Base-by-base conservation (phyloP, 2,888 invertebrate genomes). In the Thysanoteuthis rhombus region DNA sequence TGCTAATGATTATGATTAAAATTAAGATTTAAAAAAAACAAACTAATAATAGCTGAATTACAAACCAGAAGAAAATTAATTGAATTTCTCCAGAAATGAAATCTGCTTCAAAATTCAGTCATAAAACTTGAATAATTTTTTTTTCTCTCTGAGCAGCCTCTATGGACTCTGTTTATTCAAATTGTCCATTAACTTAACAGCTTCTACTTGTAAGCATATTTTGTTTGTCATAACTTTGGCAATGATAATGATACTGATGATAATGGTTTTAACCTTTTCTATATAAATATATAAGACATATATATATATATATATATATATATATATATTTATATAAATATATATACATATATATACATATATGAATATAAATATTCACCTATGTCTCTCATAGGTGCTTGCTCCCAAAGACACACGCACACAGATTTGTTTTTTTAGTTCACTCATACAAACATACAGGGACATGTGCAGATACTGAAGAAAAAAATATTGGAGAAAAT, bases 321-420 rank as follows among this genome's bases (percentile, higher is more conserved):
- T 90, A 36, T 90, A n/a, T 90, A 90, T n/a, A n/a, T 90, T n/a
- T 90, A 90, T 90, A 90, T n/a, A 90, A 5, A 90, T n/a, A 90
- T 90, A 90, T 90, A 90, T 90, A 90, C n/a, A 58, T 25, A 28
- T 58, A 28, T 58, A 10, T n/a, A 75, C 36, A 75, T 75, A 75
- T 75, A 75, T 75, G 36, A 36, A 75, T 75, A n/a, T 75, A 75
- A 16, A 75, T 75, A 75, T 75, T n/a, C 36, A 36, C n/a, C 75
- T 75, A 75, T 36, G 16, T 75, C 12, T 75, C 19, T n/a, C n/a
- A 36, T 75, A 75, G 75, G n/a, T 75, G n/a, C 75, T 75, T 40
- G 45, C 45, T 92, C n/a, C 28, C 25, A 39, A 92, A 22, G 39
- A 42, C 39, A 45, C 40, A 19, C n/a, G n/a, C 28, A 40, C 45